phyloP scores from a whole-genome alignment of 2,888 invertebrate species.

The Cryptocephalus primarius region DNA sequence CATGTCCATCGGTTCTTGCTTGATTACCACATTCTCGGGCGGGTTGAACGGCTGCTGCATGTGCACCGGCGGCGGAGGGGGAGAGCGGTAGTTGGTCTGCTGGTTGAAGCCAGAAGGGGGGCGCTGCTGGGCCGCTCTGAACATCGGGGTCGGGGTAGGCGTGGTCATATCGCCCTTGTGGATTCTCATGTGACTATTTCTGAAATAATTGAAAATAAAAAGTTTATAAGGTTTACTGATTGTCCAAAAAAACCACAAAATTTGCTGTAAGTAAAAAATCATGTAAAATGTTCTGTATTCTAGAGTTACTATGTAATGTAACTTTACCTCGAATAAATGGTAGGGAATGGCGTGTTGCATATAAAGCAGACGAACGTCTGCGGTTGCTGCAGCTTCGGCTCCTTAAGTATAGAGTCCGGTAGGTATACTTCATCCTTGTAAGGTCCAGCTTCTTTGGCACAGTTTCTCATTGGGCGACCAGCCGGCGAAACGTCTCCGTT shows the following conservation, averaged over 20 bases:
- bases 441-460: constrained; percentile 29
- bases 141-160: constrained; percentile 5
- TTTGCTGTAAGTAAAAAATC: too few species aligned
- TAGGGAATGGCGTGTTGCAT: constrained; percentile 34
- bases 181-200: constrained; percentile 37
- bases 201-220: not conserved
- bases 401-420: constrained; percentile 12
- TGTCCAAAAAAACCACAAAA: too few species aligned
- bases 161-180: constrained; percentile 27
- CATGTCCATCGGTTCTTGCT: constrained; percentile 27
- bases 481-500: constrained; percentile 21
- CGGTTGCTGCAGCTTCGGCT: constrained; percentile 9
- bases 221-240: too few species aligned
- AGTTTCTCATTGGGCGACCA: constrained; percentile 31
- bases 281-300: too few species aligned
- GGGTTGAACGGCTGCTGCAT: not conserved
- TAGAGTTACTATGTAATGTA: constrained; percentile 17
- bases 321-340: constrained; percentile 33
- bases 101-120: constrained; percentile 1
- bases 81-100: constrained; percentile 8
- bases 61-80: constrained; percentile 4
- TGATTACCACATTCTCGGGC: constrained; percentile 15
- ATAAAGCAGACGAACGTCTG: constrained; percentile 32
- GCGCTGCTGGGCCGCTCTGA: not conserved
- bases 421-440: constrained; percentile 26